Percentiles rank a stretch among this genome's conserved stretches.
These are phyloP conservation scores for Drosophila seguyi DNA, from an alignment of 1,140 invertebrate species.

Conservation along the genomic window DNA sequence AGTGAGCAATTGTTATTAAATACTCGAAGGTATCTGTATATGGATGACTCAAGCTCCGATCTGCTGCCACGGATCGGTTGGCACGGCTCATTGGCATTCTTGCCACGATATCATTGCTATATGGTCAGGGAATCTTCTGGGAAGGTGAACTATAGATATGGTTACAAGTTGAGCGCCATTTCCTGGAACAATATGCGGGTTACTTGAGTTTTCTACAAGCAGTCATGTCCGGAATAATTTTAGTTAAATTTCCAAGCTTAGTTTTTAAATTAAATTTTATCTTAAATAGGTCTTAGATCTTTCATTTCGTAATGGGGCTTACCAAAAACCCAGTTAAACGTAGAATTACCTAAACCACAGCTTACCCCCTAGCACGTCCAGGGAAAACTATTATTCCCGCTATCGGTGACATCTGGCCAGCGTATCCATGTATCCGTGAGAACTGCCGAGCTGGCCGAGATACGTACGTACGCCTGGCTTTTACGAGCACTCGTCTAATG, in stretches of 20 bases:
- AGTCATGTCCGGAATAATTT: slow-evolving; percentile 1
- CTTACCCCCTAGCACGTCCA: slow-evolving; percentile 21
- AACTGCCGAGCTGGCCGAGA: slow-evolving; percentile 23
- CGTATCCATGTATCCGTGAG: slow-evolving; percentile 28
- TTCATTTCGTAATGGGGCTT: not conserved
- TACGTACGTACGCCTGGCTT: slow-evolving; percentile 12
- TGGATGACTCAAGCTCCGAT: slow-evolving; percentile 24
- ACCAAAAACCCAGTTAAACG: not conserved
- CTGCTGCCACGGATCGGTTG: not conserved
- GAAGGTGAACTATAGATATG: not conserved
- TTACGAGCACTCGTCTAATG: slow-evolving; percentile 57
- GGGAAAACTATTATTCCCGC: slow-evolving; percentile 39
- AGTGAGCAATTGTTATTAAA: slow-evolving; percentile 20
- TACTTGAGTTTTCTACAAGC: not conserved
- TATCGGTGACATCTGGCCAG: slow-evolving; percentile 38
- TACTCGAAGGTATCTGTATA: not conserved
- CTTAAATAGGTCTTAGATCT: not conserved
- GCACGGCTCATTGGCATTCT: slow-evolving; percentile 1
- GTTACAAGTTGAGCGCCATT: slow-evolving; percentile 1
- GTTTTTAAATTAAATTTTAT: not conserved
- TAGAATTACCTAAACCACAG: not conserved
- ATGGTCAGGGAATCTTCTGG: not conserved
- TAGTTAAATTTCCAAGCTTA: not conserved
- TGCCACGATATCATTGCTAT: not conserved
- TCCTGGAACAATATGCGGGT: slow-evolving; percentile 7